These are phyloP conservation scores for Megaceryle maxima DNA, from an alignment of 2,113 vertebrate genomes.

Conservation along the genomic window DNA sequence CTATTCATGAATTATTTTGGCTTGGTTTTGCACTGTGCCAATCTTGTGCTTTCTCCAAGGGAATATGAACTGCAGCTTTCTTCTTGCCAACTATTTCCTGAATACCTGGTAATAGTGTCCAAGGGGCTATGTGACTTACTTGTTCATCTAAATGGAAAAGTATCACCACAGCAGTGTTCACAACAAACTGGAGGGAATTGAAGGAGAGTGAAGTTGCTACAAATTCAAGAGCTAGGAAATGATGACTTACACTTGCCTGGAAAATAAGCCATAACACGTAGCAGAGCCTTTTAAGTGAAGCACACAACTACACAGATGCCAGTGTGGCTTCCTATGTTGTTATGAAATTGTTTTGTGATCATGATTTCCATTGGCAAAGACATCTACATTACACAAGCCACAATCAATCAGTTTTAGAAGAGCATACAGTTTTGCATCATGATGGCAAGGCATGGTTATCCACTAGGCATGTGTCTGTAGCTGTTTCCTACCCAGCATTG, in stretches of 20 bases:
- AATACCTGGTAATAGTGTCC: conserved; percentile 25
- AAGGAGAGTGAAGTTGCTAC: background rate
- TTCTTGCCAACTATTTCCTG: background rate
- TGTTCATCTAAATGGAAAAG: background rate
- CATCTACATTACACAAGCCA: background rate
- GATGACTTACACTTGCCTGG: background rate
- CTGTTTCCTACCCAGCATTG: background rate
- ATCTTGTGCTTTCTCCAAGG: background rate
- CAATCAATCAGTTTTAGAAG: background rate
- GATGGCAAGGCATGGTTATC: background rate
- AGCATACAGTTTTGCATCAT: background rate
- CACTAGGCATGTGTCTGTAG: background rate
- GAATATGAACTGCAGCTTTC: background rate
- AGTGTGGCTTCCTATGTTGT: background rate
- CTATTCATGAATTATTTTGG: conserved; percentile 12
- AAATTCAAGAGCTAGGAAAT: conserved; percentile 1
- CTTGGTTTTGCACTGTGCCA: background rate
- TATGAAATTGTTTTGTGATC: conserved; percentile 6
- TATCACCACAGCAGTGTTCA: background rate
- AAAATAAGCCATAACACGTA: background rate
- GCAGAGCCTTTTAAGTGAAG: background rate
- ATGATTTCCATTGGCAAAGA: background rate
- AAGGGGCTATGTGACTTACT: background rate
- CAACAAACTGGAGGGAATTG: background rate
- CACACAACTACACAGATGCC: background rate